These are phyloP conservation scores for Nemopilema nomurai DNA, from an alignment of 30 jellyfish, hydroid and myxozoan genomes.

Conservation along the genomic window DNA sequence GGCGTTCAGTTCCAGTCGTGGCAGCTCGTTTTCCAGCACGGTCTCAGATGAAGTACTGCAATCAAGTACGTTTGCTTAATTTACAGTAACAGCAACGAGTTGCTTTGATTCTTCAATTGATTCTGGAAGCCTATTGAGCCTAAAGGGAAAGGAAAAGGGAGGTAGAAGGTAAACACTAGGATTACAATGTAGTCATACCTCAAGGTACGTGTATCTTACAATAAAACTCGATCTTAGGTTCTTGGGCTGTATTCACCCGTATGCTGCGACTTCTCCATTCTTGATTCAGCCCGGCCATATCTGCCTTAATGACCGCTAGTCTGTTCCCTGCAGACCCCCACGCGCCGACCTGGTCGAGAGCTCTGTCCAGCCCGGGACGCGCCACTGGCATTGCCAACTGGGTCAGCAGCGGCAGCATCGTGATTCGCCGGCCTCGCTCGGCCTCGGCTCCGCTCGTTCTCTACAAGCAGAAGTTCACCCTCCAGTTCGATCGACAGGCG, in stretches of 20 bases:
- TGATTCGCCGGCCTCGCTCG: constrained; percentile 57
- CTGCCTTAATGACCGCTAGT: background rate
- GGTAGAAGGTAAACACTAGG: too few species aligned
- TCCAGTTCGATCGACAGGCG: constrained; percentile 62
- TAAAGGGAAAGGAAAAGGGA: too few species aligned
- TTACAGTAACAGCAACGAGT: background rate
- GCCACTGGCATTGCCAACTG: constrained; percentile 57
- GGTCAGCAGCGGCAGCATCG: constrained; percentile 24
- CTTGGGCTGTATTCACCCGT: too few species aligned
- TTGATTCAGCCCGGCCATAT: too few species aligned
- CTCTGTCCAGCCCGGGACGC: constrained; percentile 64
- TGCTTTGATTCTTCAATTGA: background rate
- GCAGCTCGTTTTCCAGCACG: constrained; percentile 43
- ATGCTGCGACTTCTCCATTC: too few species aligned
- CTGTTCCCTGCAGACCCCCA: constrained; percentile 18
- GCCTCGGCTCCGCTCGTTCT: constrained; percentile 63
- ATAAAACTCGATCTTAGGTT: too few species aligned
- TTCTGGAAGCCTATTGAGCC: too few species aligned
- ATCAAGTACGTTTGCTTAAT: constrained; percentile 11
- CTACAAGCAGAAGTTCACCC: constrained; percentile 66
- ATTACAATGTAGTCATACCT: too few species aligned
- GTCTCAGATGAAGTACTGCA: constrained; percentile 36
- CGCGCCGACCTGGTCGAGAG: constrained; percentile 56
- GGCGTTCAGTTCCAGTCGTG: constrained; percentile 29
- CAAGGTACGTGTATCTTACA: too few species aligned